Evolutionary conservation across 2,113 vertebrate genomes (phyloP), one percentile per base, ranked within the genome.

Genomic region (Oriolus oriolus): DNA sequence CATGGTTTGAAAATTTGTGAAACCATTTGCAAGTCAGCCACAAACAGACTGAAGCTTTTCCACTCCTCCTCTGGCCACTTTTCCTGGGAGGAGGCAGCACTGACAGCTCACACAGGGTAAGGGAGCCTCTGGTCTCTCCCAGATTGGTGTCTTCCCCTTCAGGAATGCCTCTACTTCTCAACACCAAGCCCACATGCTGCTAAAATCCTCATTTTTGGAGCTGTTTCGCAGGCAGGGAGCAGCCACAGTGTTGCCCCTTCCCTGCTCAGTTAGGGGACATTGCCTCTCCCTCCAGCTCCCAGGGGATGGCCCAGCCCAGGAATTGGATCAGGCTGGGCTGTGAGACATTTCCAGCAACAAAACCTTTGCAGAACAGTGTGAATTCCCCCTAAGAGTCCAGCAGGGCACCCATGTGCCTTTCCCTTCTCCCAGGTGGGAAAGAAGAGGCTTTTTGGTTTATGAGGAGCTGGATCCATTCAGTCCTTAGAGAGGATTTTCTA

Each of bases 31-130:
- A 73, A 88, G 28, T 54, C 37, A 39, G 49, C 26, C 50, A 35
- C 39, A 50, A 17, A 26, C 5, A 47, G 15, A 16, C 23, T 31
- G 47, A 47, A 0, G 1, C 54, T 80, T 64, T 64, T 52, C 41
- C 49, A 39, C 4, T 13, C 30, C 2, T 49, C 19, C 56, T 82
- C 39, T 1, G 3, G 23, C 61, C 30, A 22, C 22, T 70, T 70
- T 27, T 63, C 7, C 31, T 6, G n/a, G 16, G 47, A 75, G 74
- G 35, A 80, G 56, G 64, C 64, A 84, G 65, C 74, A n/a, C 61
- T 52, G 22, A 12, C 45, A 84, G 18, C 52, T 82, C 7, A 0
- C 27, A 23, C 0, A 0, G 35, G 31, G 18, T 47, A 19, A 33
- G 49, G 66, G 64, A 96, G 54, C 26, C 31, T 7, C 17, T 65